phyloP scores from a whole-genome alignment of 2,113 vertebrate genomes.

The Chelonoidis abingdonii region DNA sequence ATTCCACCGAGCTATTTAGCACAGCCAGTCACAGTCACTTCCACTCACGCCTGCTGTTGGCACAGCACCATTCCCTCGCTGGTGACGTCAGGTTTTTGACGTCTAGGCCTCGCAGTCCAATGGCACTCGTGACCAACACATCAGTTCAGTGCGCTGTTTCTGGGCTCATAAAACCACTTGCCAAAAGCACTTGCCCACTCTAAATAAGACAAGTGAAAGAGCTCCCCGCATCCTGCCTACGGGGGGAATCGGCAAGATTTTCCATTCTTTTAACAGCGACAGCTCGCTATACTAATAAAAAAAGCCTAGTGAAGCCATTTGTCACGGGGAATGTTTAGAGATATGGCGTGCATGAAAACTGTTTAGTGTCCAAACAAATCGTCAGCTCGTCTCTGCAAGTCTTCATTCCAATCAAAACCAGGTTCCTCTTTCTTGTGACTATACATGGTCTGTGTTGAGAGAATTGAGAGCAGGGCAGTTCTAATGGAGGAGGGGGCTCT shows the following conservation, averaged over 20 bases:
- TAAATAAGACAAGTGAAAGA: background rate
- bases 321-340: background rate
- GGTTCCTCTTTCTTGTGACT: constrained; percentile 22
- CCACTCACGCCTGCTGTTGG: fast-evolving
- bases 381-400: constrained; percentile 42
- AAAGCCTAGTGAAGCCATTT: constrained; percentile 6
- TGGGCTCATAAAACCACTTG: background rate
- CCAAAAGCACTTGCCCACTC: background rate
- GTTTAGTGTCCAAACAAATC: constrained; percentile 29
- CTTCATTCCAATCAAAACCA: background rate
- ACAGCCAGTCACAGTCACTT: background rate
- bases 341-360: background rate
- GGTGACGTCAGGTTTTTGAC: fast-evolving
- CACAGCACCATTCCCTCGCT: background rate
- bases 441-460: constrained; percentile 31
- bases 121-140: background rate
- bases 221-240: background rate
- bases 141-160: background rate
- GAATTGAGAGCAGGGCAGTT: background rate
- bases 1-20: fast-evolving
- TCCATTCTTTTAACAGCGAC: constrained; percentile 1
- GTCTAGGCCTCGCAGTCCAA: fast-evolving
- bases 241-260: background rate
- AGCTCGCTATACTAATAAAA: background rate
- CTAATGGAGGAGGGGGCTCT: fast-evolving